These are phyloP conservation scores for Menura novaehollandiae DNA, from an alignment of 2,113 vertebrate genomes.

Conservation along the genomic window DNA sequence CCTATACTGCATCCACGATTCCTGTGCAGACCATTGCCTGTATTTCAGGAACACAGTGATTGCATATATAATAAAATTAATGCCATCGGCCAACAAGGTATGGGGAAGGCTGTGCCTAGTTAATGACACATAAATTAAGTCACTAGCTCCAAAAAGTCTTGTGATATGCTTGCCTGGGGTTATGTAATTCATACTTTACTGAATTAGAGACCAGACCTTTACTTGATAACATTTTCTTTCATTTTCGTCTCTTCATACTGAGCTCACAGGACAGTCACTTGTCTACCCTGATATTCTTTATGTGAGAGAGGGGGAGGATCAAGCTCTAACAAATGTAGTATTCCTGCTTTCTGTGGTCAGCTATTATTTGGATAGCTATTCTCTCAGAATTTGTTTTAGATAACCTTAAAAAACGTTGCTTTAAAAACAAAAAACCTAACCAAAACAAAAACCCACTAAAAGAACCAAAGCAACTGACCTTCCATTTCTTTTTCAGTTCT, in stretches of 20 bases:
- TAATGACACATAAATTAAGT: not conserved
- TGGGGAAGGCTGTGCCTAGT: not conserved
- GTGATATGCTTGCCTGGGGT: not conserved
- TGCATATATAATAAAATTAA: not conserved
- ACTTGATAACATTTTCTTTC: not conserved
- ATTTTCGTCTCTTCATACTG: not conserved
- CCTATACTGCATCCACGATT: not conserved
- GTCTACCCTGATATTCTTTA: not conserved
- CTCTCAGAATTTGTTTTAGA: not conserved
- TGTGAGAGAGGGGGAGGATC: not conserved
- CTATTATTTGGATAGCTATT: not conserved
- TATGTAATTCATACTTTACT: not conserved
- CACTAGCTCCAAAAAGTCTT: not conserved
- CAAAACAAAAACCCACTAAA: not conserved
- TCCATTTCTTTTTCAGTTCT: constrained; percentile 84
- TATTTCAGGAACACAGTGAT: not conserved
- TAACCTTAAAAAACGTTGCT: not conserved
- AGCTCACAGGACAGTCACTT: not conserved
- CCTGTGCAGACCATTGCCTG: not conserved
- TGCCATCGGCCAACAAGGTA: not conserved
- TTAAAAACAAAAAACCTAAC: not conserved
- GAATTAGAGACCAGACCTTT: not conserved
- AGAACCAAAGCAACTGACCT: constrained; percentile 63
- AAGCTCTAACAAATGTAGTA: not conserved
- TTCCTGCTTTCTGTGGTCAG: not conserved